These are phyloP conservation scores for Rhagoletis zephyria DNA, from an alignment of 1,140 invertebrate genomes.

Conservation along the genomic window DNA sequence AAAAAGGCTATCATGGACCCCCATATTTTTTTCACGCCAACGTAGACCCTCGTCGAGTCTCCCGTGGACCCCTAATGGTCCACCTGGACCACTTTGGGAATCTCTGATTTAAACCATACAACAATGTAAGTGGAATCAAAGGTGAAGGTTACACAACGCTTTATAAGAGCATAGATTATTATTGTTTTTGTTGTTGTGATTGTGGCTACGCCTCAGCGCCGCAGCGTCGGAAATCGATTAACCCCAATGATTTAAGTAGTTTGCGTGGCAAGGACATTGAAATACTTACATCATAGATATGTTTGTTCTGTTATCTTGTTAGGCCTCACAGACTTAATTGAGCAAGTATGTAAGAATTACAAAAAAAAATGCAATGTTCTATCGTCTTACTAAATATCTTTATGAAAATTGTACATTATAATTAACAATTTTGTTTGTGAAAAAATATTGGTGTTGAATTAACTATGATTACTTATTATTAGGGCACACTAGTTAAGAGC, in stretches of 20 bases:
- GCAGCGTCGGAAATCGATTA: constrained; percentile 1
- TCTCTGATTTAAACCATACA: not conserved
- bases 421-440: too few species aligned
- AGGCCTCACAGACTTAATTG: not conserved
- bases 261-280: not conserved
- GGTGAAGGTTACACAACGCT: not conserved
- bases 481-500: too few species aligned
- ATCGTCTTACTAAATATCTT: not conserved
- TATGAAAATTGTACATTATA: too few species aligned
- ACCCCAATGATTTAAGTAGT: constrained; percentile 23
- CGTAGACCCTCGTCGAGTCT: too few species aligned
- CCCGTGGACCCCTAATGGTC: too few species aligned
- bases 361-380: not conserved
- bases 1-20: too few species aligned
- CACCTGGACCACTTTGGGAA: too few species aligned
- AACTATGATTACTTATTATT: too few species aligned
- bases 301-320: not conserved
- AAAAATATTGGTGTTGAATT: too few species aligned
- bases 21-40: too few species aligned
- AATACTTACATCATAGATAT: not conserved
- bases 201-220: constrained; percentile 7
- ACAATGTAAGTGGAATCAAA: constrained; percentile 8
- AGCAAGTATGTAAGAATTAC: too few species aligned
- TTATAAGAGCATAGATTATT: too few species aligned
- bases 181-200: not conserved